Conservation (phyloP, 1,140 invertebrate species). For the Dreissena polymorpha region DNA sequence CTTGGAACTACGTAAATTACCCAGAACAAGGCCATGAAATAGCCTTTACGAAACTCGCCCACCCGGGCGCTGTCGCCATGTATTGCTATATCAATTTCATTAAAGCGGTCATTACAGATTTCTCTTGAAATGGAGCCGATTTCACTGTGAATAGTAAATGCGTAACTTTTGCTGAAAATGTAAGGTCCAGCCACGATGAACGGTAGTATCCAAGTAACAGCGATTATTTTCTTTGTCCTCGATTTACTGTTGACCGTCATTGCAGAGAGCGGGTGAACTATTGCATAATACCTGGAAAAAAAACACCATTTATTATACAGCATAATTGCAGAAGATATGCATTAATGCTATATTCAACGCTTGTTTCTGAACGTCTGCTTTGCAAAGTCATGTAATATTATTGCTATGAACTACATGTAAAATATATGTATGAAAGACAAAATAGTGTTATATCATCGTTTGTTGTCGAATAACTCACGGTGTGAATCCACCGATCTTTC, state of each 20-base stretch:
- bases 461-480: too few species aligned
- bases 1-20: conserved; percentile 80
- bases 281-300: conserved; percentile 81
- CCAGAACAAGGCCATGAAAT: conserved; percentile 80
- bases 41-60: conserved; percentile 76
- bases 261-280: conserved; percentile 80
- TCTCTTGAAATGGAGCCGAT: conserved; percentile 76
- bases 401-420: too few species aligned
- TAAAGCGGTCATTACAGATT: conserved; percentile 78
- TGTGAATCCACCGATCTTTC: too few species aligned
- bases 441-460: too few species aligned
- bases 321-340: too few species aligned
- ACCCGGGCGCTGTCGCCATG: conserved; percentile 56
- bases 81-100: conserved; percentile 70
- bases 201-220: conserved; percentile 79
- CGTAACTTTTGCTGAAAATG: conserved; percentile 68
- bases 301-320: background rate
- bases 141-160: conserved; percentile 73
- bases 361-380: too few species aligned
- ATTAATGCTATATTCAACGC: too few species aligned
- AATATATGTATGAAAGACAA: too few species aligned
- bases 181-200: conserved; percentile 77
- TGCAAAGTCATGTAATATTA: too few species aligned
- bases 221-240: conserved; percentile 77
- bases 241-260: conserved; percentile 78